These are phyloP conservation scores for Prosopocoilus inquinatus DNA, from an alignment of 2,888 invertebrate species.

Conservation along the genomic window DNA sequence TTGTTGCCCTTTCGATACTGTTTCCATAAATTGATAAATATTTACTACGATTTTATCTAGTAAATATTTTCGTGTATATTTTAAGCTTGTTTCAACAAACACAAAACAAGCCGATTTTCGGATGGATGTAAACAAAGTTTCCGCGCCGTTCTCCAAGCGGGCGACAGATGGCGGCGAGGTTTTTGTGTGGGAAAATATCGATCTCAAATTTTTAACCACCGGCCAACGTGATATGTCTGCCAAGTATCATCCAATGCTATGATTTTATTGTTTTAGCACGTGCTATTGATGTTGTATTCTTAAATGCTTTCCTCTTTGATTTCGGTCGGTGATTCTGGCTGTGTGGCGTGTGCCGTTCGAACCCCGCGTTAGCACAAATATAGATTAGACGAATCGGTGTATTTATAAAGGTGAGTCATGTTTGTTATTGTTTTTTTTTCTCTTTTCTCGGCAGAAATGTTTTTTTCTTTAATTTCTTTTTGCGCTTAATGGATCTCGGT, in stretches of 20 bases:
- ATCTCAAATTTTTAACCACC: conserved; percentile 17
- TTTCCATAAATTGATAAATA: too few species aligned
- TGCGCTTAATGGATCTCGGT: too few species aligned
- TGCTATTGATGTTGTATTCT: background rate
- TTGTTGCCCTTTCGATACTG: too few species aligned
- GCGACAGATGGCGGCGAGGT: conserved; percentile 6
- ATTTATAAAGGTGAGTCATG: conserved; percentile 35
- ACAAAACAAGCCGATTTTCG: too few species aligned
- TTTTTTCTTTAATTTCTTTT: conserved; percentile 41
- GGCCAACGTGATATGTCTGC: conserved; percentile 10
- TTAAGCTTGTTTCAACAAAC: too few species aligned
- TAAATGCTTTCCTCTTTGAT: background rate
- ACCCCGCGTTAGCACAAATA: background rate
- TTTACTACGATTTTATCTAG: too few species aligned
- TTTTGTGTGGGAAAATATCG: conserved; percentile 18
- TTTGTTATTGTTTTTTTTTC: conserved; percentile 54
- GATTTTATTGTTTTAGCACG: conserved; percentile 1
- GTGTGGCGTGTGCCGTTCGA: background rate
- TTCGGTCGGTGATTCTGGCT: background rate
- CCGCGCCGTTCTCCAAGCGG: background rate
- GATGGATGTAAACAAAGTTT: too few species aligned
- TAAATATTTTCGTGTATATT: too few species aligned
- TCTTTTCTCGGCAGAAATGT: conserved; percentile 72
- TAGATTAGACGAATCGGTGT: conserved; percentile 14
- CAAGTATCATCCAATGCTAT: conserved; percentile 11